These are phyloP conservation scores for Seriola quinqueradiata DNA, from an alignment of 2,113 vertebrate genomes.

Conservation along the genomic window DNA sequence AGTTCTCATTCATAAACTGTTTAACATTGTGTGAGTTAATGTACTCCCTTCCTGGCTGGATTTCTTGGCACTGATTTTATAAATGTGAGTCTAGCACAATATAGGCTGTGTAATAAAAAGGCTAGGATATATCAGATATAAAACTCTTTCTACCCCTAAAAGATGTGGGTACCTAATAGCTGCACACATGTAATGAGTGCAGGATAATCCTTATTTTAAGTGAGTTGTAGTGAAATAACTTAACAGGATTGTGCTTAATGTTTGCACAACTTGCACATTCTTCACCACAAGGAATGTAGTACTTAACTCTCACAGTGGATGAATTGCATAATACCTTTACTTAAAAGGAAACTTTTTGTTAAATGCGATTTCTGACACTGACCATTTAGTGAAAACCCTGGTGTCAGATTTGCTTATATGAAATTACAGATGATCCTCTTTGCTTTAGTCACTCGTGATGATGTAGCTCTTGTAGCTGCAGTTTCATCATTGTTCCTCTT, in stretches of 20 bases:
- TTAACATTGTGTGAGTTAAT: slow-evolving; percentile 3
- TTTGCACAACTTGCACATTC: slow-evolving; percentile 67
- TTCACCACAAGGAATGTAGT: slow-evolving; percentile 56
- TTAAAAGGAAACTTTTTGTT: slow-evolving; percentile 10
- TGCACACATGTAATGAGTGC: slow-evolving; percentile 65
- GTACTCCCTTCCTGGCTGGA: slow-evolving; percentile 3
- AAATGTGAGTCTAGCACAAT: background rate
- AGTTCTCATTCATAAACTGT: background rate
- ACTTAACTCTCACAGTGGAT: slow-evolving; percentile 27
- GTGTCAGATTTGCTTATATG: slow-evolving; percentile 9
- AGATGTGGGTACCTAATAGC: slow-evolving; percentile 21
- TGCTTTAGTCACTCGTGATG: slow-evolving; percentile 14
- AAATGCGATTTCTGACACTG: slow-evolving; percentile 17
- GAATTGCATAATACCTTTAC: slow-evolving; percentile 16
- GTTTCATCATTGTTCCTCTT: slow-evolving; percentile 1
- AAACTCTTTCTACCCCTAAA: background rate
- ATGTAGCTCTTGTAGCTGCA: slow-evolving; percentile 2
- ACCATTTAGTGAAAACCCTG: slow-evolving; percentile 2
- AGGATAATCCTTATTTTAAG: slow-evolving; percentile 48
- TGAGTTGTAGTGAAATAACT: slow-evolving; percentile 43
- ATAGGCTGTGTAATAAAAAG: slow-evolving; percentile 3
- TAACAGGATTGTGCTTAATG: slow-evolving; percentile 65
- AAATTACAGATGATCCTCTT: slow-evolving; percentile 20
- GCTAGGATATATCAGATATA: background rate
- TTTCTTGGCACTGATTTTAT: slow-evolving; percentile 2